These are phyloP conservation scores for Dasysyrphus tricinctus DNA, from an alignment of 2,888 invertebrate genomes.

Conservation along the genomic window DNA sequence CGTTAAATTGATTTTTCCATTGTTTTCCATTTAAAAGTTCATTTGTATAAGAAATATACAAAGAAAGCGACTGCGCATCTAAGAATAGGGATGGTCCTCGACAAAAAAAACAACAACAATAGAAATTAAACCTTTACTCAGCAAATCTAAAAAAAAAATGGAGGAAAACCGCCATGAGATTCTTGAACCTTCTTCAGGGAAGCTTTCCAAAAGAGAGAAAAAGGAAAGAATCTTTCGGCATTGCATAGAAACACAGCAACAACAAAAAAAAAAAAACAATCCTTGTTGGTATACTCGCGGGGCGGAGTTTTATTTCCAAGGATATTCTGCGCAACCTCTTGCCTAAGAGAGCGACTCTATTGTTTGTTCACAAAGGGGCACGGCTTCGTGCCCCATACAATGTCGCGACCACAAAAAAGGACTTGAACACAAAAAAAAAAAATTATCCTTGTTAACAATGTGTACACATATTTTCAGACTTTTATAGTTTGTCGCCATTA, in stretches of 20 bases:
- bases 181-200: constrained; percentile 15
- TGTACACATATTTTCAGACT: constrained; percentile 10
- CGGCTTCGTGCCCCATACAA: constrained; percentile 50
- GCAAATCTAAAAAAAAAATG: constrained; percentile 9
- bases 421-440: constrained; percentile 33
- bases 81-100: constrained; percentile 79
- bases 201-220: background rate
- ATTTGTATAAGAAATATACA: constrained; percentile 49
- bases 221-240: constrained; percentile 44
- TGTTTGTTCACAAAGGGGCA: constrained; percentile 56
- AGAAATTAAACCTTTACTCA: constrained; percentile 29
- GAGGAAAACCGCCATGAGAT: constrained; percentile 48
- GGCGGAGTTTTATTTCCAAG: constrained; percentile 77
- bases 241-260: background rate
- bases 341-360: constrained; percentile 56
- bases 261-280: constrained; percentile 10
- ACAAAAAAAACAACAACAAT: constrained; percentile 29
- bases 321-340: constrained; percentile 76
- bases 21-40: constrained; percentile 41
- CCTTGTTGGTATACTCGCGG: constrained; percentile 49
- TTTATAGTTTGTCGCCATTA: constrained; percentile 56
- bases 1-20: constrained; percentile 61
- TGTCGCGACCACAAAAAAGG: constrained; percentile 43
- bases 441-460: constrained; percentile 4
- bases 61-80: constrained; percentile 81